Percentiles rank a stretch among this genome's conserved stretches.
Conservation (phyloP, 2,113 vertebrate genomes). For the Pogonocichla stellata region DNA sequence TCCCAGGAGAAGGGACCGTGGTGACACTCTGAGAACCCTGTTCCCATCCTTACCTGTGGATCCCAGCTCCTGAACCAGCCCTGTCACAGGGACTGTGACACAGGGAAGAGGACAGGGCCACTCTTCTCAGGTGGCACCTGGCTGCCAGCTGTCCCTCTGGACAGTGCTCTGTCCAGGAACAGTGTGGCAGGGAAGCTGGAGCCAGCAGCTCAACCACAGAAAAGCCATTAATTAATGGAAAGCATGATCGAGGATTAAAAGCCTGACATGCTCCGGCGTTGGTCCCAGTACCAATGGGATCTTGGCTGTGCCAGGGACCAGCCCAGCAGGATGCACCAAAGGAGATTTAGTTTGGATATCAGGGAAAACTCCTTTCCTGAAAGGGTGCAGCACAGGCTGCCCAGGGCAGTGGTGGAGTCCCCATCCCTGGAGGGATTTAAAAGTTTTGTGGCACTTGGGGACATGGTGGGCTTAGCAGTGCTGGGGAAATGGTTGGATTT, state of each 20-base stretch:
- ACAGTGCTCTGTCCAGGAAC: not conserved
- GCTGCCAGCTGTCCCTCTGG: not conserved
- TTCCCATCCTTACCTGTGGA: not conserved
- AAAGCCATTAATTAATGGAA: not conserved
- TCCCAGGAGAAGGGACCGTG: not conserved
- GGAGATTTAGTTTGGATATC: not conserved
- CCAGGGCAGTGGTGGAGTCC: not conserved
- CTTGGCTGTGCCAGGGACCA: not conserved
- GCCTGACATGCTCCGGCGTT: not conserved
- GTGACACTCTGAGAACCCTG: not conserved
- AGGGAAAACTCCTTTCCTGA: not conserved
- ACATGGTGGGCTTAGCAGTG: not conserved
- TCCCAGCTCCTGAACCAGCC: not conserved
- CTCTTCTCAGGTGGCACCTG: not conserved
- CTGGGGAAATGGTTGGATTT: not conserved
- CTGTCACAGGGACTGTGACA: not conserved
- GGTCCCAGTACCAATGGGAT: not conserved
- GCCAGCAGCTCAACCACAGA: not conserved
- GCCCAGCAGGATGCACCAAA: not conserved
- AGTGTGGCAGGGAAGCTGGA: not conserved
- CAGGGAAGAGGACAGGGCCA: not conserved
- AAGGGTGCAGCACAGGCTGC: not conserved
- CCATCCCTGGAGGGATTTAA: not conserved
- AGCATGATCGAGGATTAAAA: not conserved
- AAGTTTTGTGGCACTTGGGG: not conserved